Base-by-base conservation (phyloP, 2,113 vertebrate genomes). In the Brachyhypopomus gauderio region DNA sequence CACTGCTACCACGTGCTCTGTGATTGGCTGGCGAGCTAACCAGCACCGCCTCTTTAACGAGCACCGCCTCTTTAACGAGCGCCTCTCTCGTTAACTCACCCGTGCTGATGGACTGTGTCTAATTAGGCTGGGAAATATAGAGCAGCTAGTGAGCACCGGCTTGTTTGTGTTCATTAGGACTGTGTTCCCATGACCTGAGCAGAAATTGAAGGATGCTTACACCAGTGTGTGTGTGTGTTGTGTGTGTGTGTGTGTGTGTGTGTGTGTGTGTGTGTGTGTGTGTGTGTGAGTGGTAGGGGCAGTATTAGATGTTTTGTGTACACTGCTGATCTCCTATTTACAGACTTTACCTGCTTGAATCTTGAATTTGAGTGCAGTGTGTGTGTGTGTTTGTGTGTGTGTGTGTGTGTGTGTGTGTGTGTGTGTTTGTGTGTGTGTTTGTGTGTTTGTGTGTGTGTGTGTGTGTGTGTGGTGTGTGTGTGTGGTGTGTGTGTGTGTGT, bases 71-170 rank as follows among this genome's bases (percentile, higher is more conserved):
- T n/a, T n/a, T n/a, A n/a, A n/a, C n/a, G n/a, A n/a, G n/a, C n/a
- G n/a, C n/a, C n/a, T n/a, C n/a, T n/a, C n/a, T n/a, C 67, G 69
- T 83, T 80, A 83, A 76, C 88, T 87, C 75, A 77, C 75, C 45
- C 77, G 84, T 85, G 77, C 85, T 88, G 88, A 90, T 88, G 88
- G 74, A 83, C 87, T 77, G 84, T 34, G 76, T 74, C 85, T 88
- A 92, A 91, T 92, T 89, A 90, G 85, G 87, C 84, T 85, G 74
- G 86, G 58, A 76, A 87, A 85, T 87, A 89, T 87, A 86, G 84
- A 82, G 81, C 77, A 83, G 81, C 85, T 87, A 89, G 87, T 86
- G 84, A 82, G 81, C 77, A 83, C 82, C 85, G 79, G 85, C 84
- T 83, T 84, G 83, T 84, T 86, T 85, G 72, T 77, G 58, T 80